Conservation (phyloP, 1,140 invertebrate species). For the Nymphalis io region DNA sequence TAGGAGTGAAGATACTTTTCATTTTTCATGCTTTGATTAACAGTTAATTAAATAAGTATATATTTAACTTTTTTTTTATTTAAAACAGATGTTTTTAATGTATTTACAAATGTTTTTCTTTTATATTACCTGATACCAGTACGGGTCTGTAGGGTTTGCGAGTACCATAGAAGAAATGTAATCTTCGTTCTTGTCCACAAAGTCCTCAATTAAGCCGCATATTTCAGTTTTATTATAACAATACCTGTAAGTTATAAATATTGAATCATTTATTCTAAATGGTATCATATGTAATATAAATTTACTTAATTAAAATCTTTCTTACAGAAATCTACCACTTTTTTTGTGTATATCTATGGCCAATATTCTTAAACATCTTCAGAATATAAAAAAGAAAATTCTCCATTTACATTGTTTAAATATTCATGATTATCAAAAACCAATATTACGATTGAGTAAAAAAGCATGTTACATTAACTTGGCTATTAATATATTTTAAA, state of each 20-base stretch:
- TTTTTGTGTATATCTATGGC: not conserved
- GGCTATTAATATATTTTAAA: no score
- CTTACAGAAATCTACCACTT: not conserved
- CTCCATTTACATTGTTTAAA: no score
- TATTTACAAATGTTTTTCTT: no score
- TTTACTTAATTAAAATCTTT: no score
- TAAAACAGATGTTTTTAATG: no score
- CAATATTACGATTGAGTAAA: not conserved
- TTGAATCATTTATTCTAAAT: not conserved
- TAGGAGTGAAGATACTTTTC: no score
- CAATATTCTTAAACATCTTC: no score
- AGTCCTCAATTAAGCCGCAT: slow-evolving; percentile 80
- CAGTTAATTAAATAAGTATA: no score
- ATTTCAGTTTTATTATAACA: slow-evolving; percentile 68
- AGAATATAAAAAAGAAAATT: no score
- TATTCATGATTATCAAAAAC: not conserved
- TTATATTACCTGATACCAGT: slow-evolving; percentile 82
- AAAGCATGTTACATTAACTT: not conserved
- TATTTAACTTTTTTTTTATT: no score
- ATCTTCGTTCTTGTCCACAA: slow-evolving; percentile 79
- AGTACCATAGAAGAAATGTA: slow-evolving; percentile 79
- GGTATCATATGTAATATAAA: no score
- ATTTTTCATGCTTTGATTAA: no score
- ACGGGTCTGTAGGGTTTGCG: slow-evolving; percentile 67
- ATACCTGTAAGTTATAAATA: slow-evolving; percentile 47